A percentile compares a stretch with the other conserved stretches of the same genome.
phyloP scores from a whole-genome alignment of 2,797 vertebrate genomes.

The Diplodus puntazzo region DNA sequence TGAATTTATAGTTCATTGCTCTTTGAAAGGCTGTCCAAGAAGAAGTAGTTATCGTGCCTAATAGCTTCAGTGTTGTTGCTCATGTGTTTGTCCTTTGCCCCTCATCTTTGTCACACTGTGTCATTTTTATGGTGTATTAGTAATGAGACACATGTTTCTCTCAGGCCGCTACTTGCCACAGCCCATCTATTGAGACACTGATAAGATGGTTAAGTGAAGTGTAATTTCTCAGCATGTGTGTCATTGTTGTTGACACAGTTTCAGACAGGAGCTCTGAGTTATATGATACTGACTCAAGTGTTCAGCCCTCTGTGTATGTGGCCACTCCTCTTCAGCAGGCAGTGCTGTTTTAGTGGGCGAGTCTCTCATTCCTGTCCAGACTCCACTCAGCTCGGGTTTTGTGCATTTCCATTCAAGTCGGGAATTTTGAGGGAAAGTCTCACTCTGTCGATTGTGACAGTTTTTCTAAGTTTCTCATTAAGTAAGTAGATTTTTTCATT shows the following conservation, averaged over 20 bases:
- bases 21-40: too few relatives aligned
- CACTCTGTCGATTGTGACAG: constrained; percentile 32
- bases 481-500: constrained; percentile 64
- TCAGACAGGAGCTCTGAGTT: constrained; percentile 62
- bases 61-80: neutral
- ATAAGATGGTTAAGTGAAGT: constrained; percentile 54
- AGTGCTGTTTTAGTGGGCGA: constrained; percentile 64
- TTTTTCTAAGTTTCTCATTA: constrained; percentile 35
- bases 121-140: neutral
- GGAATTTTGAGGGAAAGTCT: constrained; percentile 32
- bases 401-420: constrained; percentile 38
- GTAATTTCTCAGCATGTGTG: constrained; percentile 44
- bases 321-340: constrained; percentile 76
- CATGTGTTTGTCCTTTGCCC: neutral
- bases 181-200: constrained; percentile 20
- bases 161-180: constrained; percentile 20
- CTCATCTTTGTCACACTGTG: neutral
- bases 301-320: constrained; percentile 51
- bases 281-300: constrained; percentile 69
- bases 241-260: constrained; percentile 80
- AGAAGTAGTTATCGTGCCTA: too few relatives aligned
- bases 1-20: too few relatives aligned
- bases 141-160: constrained; percentile 15
- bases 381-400: constrained; percentile 44
- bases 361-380: constrained; percentile 68